A percentile compares a stretch with the other conserved stretches of the same genome.
Evolutionary conservation across 2,113 vertebrate genomes (phyloP).

Genomic region (Dicentrarchus labrax): DNA sequence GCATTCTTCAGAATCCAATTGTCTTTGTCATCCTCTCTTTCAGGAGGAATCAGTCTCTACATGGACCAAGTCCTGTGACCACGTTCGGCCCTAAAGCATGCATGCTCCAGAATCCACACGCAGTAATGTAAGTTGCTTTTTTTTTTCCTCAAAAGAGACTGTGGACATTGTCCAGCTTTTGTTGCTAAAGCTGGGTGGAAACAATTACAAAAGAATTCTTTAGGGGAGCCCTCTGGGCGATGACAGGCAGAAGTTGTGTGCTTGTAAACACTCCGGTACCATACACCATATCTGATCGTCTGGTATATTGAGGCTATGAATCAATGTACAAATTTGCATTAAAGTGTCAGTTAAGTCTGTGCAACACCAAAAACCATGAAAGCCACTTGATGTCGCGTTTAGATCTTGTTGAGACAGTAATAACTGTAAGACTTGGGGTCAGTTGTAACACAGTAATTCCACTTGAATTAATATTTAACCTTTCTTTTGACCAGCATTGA

Average conservation of each 20-base stretch:
- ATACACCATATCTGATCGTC: too few species aligned
- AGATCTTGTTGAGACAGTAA: not conserved
- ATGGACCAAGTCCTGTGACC: conserved; percentile 97
- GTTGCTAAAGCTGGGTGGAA: too few species aligned
- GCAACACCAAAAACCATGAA: not conserved
- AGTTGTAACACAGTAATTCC: not conserved
- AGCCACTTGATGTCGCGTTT: not conserved
- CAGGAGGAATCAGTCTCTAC: conserved; percentile 94
- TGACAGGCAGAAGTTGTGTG: too few species aligned
- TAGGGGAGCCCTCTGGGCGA: too few species aligned
- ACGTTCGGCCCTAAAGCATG: conserved; percentile 98
- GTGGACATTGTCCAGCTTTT: too few species aligned
- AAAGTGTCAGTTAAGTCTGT: not conserved
- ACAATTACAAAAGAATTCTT: too few species aligned
- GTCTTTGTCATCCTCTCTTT: conserved; percentile 30
- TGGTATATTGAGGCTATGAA: too few species aligned
- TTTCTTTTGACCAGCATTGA: not conserved
- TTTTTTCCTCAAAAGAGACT: too few species aligned
- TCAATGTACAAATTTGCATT: not conserved
- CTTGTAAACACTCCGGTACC: too few species aligned
- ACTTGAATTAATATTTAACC: not conserved
- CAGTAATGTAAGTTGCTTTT: conserved; percentile 91
- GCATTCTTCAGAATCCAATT: not conserved
- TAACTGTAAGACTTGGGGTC: not conserved
- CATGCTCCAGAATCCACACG: conserved; percentile 95